Conservation (phyloP, 2,113 vertebrate species). For the Lethenteron camtschaticum region DNA sequence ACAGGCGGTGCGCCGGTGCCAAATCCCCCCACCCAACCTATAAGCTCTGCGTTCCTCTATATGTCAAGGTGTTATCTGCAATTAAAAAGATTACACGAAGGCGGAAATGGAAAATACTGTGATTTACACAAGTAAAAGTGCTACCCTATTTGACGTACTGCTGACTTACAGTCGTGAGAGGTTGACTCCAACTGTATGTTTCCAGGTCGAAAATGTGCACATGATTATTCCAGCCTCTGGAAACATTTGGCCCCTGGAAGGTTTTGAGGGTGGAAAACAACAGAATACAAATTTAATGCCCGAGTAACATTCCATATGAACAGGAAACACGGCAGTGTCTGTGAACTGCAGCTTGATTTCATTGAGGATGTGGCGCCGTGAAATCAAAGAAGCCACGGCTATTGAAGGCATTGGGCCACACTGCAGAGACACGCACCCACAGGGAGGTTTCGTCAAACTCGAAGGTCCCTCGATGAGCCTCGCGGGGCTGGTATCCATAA, state of each 20-base stretch:
- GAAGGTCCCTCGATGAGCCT: slow-evolving; percentile 49
- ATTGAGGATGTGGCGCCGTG: background rate
- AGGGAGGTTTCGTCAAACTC: slow-evolving; percentile 73
- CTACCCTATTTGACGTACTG: too few relatives aligned
- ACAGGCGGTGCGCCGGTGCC: background rate
- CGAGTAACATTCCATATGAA: background rate
- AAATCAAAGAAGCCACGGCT: background rate
- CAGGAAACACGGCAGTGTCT: background rate
- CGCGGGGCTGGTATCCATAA: slow-evolving; percentile 64
- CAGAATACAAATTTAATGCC: background rate
- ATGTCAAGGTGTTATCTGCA: too few relatives aligned
- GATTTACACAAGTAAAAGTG: too few relatives aligned
- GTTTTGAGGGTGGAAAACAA: slow-evolving; percentile 8
- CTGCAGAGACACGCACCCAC: slow-evolving; percentile 29
- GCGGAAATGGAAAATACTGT: too few relatives aligned
- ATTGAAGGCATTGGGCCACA: background rate
- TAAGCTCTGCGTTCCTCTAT: too few relatives aligned
- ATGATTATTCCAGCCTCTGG: slow-evolving; percentile 86
- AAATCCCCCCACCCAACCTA: background rate
- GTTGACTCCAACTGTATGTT: slow-evolving; percentile 59
- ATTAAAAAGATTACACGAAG: too few relatives aligned
- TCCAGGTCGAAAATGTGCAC: slow-evolving; percentile 78
- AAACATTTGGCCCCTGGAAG: slow-evolving; percentile 42
- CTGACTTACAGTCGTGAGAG: slow-evolving; percentile 48
- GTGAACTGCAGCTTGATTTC: slow-evolving; percentile 1